Conservation (phyloP, 1,140 invertebrate genomes). For the Bombus fervidus region DNA sequence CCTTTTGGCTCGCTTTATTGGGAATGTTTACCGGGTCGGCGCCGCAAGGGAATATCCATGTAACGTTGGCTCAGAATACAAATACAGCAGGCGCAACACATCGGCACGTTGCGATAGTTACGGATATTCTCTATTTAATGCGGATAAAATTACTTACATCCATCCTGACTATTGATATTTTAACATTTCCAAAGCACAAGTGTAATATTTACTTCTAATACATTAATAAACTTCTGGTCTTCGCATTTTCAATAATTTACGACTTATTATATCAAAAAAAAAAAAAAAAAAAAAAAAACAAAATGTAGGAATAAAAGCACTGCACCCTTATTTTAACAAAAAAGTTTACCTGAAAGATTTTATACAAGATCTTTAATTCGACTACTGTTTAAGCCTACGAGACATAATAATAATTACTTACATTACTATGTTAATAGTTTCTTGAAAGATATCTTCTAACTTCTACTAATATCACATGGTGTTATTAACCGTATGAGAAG, state of each 20-base stretch:
- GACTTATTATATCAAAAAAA: too few relatives aligned
- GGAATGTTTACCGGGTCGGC: slow-evolving; percentile 21
- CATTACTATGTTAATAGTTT: too few relatives aligned
- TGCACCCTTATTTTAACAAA: too few relatives aligned
- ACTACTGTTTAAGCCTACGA: too few relatives aligned
- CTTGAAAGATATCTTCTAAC: too few relatives aligned
- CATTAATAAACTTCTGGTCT: not conserved
- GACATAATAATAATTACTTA: too few relatives aligned
- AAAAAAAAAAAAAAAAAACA: too few relatives aligned
- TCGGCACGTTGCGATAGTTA: not conserved
- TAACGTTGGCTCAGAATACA: slow-evolving; percentile 49
- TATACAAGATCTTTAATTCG: too few relatives aligned
- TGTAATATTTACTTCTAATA: not conserved
- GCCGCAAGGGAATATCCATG: slow-evolving; percentile 51
- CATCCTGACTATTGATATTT: not conserved
- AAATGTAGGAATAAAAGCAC: not conserved
- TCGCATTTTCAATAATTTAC: not conserved
- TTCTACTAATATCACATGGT: too few relatives aligned
- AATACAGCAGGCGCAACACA: slow-evolving; percentile 28
- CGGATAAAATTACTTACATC: not conserved
- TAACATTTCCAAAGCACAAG: too few relatives aligned
- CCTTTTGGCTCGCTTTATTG: slow-evolving; percentile 45
- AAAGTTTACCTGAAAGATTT: too few relatives aligned
- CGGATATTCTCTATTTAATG: not conserved
- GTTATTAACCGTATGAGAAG: too few relatives aligned